phyloP scores from a whole-genome alignment of 2,888 invertebrate species.

The Dryadula phaetusa region DNA sequence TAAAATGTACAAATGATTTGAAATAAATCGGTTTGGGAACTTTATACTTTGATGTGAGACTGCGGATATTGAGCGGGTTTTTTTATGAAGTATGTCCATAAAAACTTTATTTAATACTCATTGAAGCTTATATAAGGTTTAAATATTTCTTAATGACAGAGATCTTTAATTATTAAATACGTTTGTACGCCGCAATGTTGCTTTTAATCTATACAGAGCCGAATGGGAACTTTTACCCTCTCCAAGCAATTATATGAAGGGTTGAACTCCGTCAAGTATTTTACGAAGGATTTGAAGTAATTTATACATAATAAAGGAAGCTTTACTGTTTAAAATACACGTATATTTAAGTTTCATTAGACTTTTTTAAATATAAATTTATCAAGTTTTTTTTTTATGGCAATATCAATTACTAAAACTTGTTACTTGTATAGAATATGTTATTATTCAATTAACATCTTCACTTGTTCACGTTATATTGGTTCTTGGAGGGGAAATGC shows the following conservation, averaged over 20 bases:
- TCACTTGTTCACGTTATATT: conserved; percentile 42
- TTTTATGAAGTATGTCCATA: not conserved
- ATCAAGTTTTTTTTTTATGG: not conserved
- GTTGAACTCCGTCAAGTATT: conserved; percentile 17
- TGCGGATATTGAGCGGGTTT: conserved; percentile 6
- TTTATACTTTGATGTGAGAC: conserved; percentile 8
- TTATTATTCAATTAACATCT: conserved; percentile 34
- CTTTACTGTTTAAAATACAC: not conserved
- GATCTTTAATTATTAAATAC: not conserved
- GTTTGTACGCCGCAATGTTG: not conserved
- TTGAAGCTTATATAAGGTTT: conserved; percentile 3
- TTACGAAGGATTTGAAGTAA: conserved; percentile 17
- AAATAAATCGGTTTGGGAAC: conserved; percentile 1
- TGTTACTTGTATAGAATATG: conserved; percentile 7
- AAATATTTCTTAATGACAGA: conserved; percentile 9
- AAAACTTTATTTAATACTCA: not conserved
- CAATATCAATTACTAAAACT: not conserved
- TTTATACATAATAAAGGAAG: conserved; percentile 1
- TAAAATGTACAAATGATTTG: not conserved
- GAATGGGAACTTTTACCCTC: conserved; percentile 10
- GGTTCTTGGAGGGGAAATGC: conserved; percentile 57
- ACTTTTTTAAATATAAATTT: no score
- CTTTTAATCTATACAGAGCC: conserved; percentile 5
- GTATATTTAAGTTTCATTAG: not conserved
- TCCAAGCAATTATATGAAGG: conserved; percentile 10